Conservation (phyloP, 2,888 invertebrate genomes). For the Metacarcinus magister region DNA sequence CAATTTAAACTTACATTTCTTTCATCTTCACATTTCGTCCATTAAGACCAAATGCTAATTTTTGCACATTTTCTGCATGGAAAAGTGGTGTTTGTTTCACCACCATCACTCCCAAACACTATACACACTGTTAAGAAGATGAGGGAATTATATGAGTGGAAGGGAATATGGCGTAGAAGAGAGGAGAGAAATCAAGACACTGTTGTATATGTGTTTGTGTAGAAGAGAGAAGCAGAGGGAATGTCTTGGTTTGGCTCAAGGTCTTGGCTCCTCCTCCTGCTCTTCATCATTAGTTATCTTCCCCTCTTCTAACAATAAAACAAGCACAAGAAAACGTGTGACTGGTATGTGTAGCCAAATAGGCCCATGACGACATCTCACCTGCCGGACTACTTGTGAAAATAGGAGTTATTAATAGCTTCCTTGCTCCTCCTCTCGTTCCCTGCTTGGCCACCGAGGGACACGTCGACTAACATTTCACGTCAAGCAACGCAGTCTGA, state of each 20-base stretch:
- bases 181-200: background rate
- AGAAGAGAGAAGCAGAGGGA: background rate
- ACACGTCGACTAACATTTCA: conserved; percentile 33
- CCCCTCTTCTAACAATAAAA: conserved; percentile 26
- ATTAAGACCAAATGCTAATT: background rate
- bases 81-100: background rate
- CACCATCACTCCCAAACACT: background rate
- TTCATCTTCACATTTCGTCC: background rate
- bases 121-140: background rate
- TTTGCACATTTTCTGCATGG: background rate
- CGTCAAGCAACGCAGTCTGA: conserved; percentile 8
- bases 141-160: background rate
- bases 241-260: conserved; percentile 19
- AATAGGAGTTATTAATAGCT: conserved; percentile 3
- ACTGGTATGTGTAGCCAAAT: conserved; percentile 1
- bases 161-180: background rate
- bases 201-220: background rate
- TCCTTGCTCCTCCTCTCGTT: background rate
- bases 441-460: background rate
- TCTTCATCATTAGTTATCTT: background rate
- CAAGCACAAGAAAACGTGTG: conserved; percentile 40
- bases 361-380: conserved; percentile 31
- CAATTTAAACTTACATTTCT: conserved; percentile 27
- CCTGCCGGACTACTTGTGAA: background rate
- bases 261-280: conserved; percentile 44